Base-by-base conservation (phyloP, 2,113 vertebrate species). In the Antigone vipio region DNA sequence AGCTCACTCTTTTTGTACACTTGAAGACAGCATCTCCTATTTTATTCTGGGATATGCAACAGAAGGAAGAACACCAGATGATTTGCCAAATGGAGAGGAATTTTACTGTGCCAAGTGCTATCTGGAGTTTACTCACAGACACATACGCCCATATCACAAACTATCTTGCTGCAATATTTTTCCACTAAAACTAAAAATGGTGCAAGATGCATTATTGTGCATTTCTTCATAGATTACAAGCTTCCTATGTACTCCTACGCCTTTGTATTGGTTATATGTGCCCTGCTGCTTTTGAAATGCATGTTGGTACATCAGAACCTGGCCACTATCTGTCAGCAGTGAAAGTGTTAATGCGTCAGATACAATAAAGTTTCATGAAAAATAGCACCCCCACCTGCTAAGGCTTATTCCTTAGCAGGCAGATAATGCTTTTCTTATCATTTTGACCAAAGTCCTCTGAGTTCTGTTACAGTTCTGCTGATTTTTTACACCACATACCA, bases 61-160 rank as follows among this genome's bases (percentile, higher is more conserved):
- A 96, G 88, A 93, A 86, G 83, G 79, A 60, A 95, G 91, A 95
- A 40, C 58, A 91, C 79, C 91, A 93, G 92, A 92, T 84, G 91
- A 96, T 68, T 91, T 95, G 68, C 83, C 93, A 97, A 97, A 93
- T 93, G 83, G 91, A 82, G 83, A 82, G 64, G 73, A 83, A 78
- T 78, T 76, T 60, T 63, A 75, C 44, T 19, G 49, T 81, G 92
- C 83, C 90, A 95, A 91, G 68, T 64, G 73, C 79, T 95, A 40
- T 81, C 72, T 77, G 64, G 85, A 91, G 76, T 97, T 97, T 94
- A 94, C 71, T 95, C 87, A 66, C 69, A 93, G 81, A 80, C 59
- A 84, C 60, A 80, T 71, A 73, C 38, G 2, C 58, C 68, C 79
- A 7, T 52, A 38, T 62, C 73, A 56, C 92, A 92, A 88, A 81